Evolutionary conservation across 37 sponge, comb jelly and placozoan genomes (phyloP).

Genomic region (Aphrocallistes beatrix): DNA sequence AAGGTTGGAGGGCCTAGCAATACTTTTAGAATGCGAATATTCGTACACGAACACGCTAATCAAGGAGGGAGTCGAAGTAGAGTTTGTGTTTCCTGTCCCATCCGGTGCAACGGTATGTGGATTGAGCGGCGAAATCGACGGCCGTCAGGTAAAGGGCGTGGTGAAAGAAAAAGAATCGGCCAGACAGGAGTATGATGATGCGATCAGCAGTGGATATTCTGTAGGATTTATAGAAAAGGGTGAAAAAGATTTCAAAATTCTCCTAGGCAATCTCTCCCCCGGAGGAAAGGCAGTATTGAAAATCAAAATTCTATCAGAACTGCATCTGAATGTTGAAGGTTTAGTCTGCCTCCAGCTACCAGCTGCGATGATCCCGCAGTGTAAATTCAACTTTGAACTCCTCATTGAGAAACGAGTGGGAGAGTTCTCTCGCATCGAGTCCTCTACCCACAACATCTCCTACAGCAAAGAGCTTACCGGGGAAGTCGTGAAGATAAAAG

Average conservation of each 20-base stretch:
- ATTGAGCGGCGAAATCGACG: not conserved
- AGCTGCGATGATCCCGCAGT: not conserved
- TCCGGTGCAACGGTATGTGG: not conserved
- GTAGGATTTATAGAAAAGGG: not conserved
- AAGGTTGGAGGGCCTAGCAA: not conserved
- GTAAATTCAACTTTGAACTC: not conserved
- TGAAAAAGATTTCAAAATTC: not conserved
- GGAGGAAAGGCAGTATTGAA: not conserved
- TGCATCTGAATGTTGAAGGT: not conserved
- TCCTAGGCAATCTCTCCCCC: not conserved
- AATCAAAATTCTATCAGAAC: not conserved
- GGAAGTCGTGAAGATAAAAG: not conserved
- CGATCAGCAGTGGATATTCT: slow-evolving; percentile 5
- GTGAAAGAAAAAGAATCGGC: not conserved
- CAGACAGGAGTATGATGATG: not conserved
- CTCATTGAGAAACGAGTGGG: not conserved
- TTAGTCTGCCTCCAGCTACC: not conserved
- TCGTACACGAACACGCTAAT: slow-evolving; percentile 3
- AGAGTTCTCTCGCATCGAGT: not conserved
- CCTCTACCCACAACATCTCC: not conserved
- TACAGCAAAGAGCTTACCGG: not conserved
- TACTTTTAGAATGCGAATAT: not conserved
- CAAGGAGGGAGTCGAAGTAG: not conserved
- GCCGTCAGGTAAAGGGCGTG: not conserved
- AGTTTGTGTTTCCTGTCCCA: not conserved